Conservation (phyloP, 2,888 invertebrate genomes). For the Pristionchus arcanus region DNA sequence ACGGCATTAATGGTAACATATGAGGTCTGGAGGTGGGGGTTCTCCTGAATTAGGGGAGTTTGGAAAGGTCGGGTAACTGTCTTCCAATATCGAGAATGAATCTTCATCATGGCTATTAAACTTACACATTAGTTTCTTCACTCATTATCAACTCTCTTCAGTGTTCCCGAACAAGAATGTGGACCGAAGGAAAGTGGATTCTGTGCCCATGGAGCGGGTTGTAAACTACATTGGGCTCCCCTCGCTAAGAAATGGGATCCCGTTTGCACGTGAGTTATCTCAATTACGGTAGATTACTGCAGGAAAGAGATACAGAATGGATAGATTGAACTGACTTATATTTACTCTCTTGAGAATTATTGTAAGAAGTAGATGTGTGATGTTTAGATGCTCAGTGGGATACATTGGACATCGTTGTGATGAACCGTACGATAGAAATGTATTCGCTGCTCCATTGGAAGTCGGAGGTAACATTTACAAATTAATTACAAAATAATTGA, state of each 20-base stretch:
- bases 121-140: too few relatives aligned
- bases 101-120: too few relatives aligned
- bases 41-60: too few relatives aligned
- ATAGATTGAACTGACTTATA: neutral
- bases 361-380: neutral
- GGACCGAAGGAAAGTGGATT: neutral
- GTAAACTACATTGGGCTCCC: neutral
- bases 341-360: neutral
- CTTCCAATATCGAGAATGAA: too few relatives aligned
- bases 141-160: neutral
- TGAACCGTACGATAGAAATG: neutral
- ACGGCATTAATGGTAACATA: too few relatives aligned
- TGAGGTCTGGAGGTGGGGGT: too few relatives aligned
- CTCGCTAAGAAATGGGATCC: neutral
- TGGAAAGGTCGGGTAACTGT: too few relatives aligned
- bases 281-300: neutral
- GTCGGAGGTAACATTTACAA: neutral
- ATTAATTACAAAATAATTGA: too few relatives aligned
- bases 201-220: conserved; percentile 5
- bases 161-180: neutral
- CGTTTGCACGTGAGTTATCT: conserved; percentile 8
- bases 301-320: neutral
- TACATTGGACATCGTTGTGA: conserved; percentile 30
- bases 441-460: conserved; percentile 22
- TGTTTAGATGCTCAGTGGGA: conserved; percentile 22